phyloP scores from a whole-genome alignment of 2,888 invertebrate genomes.

The Physocephala rufipes region DNA sequence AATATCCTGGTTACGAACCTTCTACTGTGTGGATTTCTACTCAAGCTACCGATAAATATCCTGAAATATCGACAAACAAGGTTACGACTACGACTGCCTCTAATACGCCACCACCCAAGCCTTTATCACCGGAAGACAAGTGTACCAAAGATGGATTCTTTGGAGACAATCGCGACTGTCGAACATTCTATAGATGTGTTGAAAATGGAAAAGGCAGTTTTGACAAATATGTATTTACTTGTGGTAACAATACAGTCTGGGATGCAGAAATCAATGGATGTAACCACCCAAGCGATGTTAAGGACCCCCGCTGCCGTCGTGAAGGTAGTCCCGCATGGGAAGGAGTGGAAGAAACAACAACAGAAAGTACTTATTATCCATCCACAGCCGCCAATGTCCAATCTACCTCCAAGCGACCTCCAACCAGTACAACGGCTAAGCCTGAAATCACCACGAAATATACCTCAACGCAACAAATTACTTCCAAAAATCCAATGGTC shows the following conservation, averaged over 20 bases:
- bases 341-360: conserved; percentile 24
- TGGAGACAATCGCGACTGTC: conserved; percentile 67
- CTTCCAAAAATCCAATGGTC: conserved; percentile 3
- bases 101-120: conserved; percentile 49
- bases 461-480: too few relatives aligned
- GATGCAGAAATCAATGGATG: conserved; percentile 70
- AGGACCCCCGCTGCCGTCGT: conserved; percentile 48
- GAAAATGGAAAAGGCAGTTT: conserved; percentile 66
- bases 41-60: conserved; percentile 37
- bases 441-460: conserved; percentile 35
- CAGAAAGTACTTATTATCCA: too few relatives aligned
- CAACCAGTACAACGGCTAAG: conserved; percentile 34
- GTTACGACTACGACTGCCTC: neutral
- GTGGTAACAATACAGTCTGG: conserved; percentile 71
- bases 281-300: conserved; percentile 56
- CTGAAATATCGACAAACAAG: conserved; percentile 12
- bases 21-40: conserved; percentile 20
- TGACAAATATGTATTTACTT: conserved; percentile 67
- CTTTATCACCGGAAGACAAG: conserved; percentile 55
- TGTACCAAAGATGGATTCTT: conserved; percentile 65
- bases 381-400: too few relatives aligned
- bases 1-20: conserved; percentile 33
- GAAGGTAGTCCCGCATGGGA: conserved; percentile 28
- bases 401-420: conserved; percentile 33
- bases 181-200: conserved; percentile 71